phyloP scores from a whole-genome alignment of 1,140 invertebrate genomes.

The Teleogryllus occipitalis region DNA sequence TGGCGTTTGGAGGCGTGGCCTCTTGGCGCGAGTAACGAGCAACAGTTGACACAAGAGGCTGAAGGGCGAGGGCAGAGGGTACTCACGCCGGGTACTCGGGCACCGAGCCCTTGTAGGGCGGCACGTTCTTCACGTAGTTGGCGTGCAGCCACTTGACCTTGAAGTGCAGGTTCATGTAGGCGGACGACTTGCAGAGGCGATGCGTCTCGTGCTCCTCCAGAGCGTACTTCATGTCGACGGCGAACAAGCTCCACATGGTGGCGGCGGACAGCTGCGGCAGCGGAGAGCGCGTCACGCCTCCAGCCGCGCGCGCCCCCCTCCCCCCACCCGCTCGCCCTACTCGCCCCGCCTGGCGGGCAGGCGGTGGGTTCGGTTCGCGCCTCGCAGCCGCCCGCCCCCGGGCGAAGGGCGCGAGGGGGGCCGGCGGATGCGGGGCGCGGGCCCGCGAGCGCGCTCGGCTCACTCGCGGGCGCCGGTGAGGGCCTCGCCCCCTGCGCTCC shows the following conservation, averaged over 20 bases:
- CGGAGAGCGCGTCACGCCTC: conserved; percentile 23
- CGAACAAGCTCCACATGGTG: conserved; percentile 95
- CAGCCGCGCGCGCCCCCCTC: too few species aligned
- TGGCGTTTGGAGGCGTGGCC: background rate
- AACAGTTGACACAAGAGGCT: background rate
- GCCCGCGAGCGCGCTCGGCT: too few species aligned
- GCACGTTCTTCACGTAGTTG: conserved; percentile 97
- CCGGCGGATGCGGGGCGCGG: too few species aligned
- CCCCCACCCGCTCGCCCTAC: too few species aligned
- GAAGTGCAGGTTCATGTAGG: conserved; percentile 99
- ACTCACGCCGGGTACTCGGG: conserved; percentile 86
- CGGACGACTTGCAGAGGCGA: conserved; percentile 91
- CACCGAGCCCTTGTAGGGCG: conserved; percentile 89
- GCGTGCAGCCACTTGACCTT: conserved; percentile 98
- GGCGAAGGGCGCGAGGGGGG: too few species aligned
- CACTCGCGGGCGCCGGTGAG: too few species aligned
- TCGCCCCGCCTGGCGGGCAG: too few species aligned
- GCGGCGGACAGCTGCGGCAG: conserved; percentile 77
- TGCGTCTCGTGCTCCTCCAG: conserved; percentile 96
- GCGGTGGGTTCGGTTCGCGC: too few species aligned
- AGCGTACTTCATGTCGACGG: conserved; percentile 96
- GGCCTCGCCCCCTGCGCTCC: too few species aligned
- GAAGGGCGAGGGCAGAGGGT: background rate
- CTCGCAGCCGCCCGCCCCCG: too few species aligned
- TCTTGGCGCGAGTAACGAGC: background rate